Evolutionary conservation across 2,113 vertebrate genomes (phyloP).

Genomic region (Otis tarda): DNA sequence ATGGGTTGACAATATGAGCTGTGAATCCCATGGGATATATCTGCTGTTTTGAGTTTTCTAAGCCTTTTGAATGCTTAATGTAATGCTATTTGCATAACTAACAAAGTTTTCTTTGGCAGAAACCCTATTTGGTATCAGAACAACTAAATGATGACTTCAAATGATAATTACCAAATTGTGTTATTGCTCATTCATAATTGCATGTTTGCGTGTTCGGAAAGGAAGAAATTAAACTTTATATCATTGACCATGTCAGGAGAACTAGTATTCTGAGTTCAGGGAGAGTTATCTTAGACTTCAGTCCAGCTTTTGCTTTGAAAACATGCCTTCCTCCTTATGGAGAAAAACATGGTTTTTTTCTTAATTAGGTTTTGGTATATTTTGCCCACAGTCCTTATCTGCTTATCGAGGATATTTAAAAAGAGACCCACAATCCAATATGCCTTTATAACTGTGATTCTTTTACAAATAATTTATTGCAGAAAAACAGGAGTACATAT

Average conservation of each 20-base stretch:
- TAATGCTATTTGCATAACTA: slow-evolving; percentile 15
- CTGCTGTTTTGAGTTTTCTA: background rate
- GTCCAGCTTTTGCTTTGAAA: slow-evolving; percentile 16
- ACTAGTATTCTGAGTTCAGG: background rate
- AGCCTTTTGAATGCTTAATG: slow-evolving; percentile 1
- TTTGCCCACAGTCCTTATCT: background rate
- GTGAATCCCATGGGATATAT: background rate
- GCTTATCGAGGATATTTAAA: slow-evolving; percentile 12
- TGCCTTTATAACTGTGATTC: background rate
- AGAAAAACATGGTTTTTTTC: background rate
- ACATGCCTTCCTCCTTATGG: background rate
- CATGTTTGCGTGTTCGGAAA: background rate
- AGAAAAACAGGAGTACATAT: background rate
- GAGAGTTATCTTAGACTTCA: background rate
- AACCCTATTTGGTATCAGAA: slow-evolving; percentile 28
- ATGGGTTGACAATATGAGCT: background rate
- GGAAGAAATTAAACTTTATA: background rate
- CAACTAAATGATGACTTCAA: background rate
- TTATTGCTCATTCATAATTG: background rate
- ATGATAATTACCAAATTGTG: background rate
- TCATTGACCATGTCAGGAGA: background rate
- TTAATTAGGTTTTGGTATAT: background rate
- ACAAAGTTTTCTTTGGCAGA: slow-evolving; percentile 9
- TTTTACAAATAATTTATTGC: slow-evolving; percentile 23
- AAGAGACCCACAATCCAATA: background rate